These are phyloP conservation scores for Trachelipus rathkii DNA, from an alignment of 1,140 invertebrate species.

Conservation along the genomic window DNA sequence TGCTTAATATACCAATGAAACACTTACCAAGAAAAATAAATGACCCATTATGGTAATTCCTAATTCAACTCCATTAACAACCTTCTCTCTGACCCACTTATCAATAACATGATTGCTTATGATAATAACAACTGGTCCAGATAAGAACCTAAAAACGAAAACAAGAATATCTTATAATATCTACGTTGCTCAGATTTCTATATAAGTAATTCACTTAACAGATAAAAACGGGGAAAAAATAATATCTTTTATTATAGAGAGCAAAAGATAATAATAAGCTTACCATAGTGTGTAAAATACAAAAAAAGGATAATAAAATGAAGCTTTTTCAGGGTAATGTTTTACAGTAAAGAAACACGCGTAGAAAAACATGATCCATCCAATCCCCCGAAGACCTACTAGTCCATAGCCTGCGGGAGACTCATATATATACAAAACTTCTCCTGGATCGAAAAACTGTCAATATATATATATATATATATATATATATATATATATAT, in stretches of 20 bases:
- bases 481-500: too few relatives aligned
- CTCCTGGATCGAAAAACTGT: conserved; percentile 71
- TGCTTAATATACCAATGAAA: background rate
- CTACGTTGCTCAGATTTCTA: too few relatives aligned
- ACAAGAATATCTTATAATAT: conserved; percentile 66
- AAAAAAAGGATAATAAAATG: conserved; percentile 69
- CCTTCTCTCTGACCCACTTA: conserved; percentile 85
- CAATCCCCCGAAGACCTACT: conserved; percentile 67
- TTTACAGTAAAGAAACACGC: conserved; percentile 75
- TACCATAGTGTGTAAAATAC: conserved; percentile 74
- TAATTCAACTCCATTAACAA: conserved; percentile 72
- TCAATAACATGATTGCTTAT: conserved; percentile 77
- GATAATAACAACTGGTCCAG: conserved; percentile 71
- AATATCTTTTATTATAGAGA: background rate
- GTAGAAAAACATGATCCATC: conserved; percentile 79
- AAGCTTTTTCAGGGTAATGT: conserved; percentile 72
- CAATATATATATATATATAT: too few relatives aligned
- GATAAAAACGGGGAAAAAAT: too few relatives aligned
- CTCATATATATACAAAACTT: conserved; percentile 84
- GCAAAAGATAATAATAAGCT: conserved; percentile 36
- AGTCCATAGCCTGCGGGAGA: conserved; percentile 79
- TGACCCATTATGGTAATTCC: conserved; percentile 73
- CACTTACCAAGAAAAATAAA: conserved; percentile 64
- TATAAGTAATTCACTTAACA: too few relatives aligned
- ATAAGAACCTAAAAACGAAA: conserved; percentile 57